These are phyloP conservation scores for Oreochromis aureus DNA, from an alignment of 2,113 vertebrate species.

Conservation along the genomic window DNA sequence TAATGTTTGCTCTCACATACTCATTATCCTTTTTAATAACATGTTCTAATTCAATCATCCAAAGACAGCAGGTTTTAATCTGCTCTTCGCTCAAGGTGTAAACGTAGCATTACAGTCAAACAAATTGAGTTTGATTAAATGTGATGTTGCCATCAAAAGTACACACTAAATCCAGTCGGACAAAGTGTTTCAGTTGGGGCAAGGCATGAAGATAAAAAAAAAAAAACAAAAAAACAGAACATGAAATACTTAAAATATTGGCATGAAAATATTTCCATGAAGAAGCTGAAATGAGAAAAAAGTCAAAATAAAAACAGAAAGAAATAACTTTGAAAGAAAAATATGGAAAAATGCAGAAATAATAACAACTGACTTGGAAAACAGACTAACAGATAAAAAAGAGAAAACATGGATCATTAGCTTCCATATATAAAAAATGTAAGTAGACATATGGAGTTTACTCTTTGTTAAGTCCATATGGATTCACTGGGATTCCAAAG, in stretches of 20 bases:
- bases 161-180: neutral
- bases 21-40: conserved; percentile 72
- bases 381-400: neutral
- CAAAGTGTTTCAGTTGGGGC: neutral
- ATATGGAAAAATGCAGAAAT: neutral
- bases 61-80: conserved; percentile 54
- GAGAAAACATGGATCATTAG: neutral
- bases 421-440: neutral
- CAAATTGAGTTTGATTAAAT: conserved; percentile 61
- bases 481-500: neutral
- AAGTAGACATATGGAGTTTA: neutral
- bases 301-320: neutral
- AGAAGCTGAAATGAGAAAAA: neutral
- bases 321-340: neutral
- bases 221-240: neutral
- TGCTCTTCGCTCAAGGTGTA: conserved; percentile 52
- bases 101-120: conserved; percentile 45
- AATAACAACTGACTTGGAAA: neutral
- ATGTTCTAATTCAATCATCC: conserved; percentile 68
- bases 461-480: neutral
- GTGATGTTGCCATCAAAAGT: conserved; percentile 19
- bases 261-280: neutral
- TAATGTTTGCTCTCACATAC: conserved; percentile 62
- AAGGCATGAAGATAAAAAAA: neutral
- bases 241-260: neutral